Evolutionary conservation across 2,888 invertebrate genomes (phyloP).

Genomic region (Cynaeus angustus): DNA sequence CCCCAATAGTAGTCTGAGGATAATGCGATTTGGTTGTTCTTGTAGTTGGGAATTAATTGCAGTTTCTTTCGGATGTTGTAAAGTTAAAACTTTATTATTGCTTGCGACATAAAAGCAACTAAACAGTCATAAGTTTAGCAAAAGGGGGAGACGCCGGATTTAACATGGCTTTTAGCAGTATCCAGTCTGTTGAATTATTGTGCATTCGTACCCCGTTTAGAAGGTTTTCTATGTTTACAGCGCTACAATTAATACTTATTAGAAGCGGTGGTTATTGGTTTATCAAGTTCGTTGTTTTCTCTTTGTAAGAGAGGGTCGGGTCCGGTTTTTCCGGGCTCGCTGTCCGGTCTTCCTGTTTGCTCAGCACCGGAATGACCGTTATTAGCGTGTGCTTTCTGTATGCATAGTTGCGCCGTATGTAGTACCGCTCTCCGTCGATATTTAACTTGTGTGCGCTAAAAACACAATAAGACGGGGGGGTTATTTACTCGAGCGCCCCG

Average conservation of each 20-base stretch:
- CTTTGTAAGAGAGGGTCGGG: conserved; percentile 14
- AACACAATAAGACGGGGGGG: conserved; percentile 58
- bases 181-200: conserved; percentile 17
- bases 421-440: conserved; percentile 32
- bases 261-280: conserved; percentile 16
- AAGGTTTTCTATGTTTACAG: conserved; percentile 27
- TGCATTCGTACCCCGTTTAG: conserved; percentile 19
- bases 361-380: conserved; percentile 23
- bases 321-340: conserved; percentile 26
- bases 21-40: no score
- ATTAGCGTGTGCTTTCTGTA: conserved; percentile 38
- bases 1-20: no score
- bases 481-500: conserved; percentile 58
- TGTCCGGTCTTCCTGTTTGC: conserved; percentile 39
- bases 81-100: neutral
- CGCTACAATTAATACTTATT: conserved; percentile 32
- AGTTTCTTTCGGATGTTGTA: neutral
- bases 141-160: conserved; percentile 6
- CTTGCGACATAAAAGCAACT: neutral
- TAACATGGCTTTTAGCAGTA: conserved; percentile 13
- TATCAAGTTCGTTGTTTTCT: conserved; percentile 28
- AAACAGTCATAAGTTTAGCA: neutral
- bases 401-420: conserved; percentile 33
- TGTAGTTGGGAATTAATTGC: no score
- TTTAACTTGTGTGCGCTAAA: conserved; percentile 58